Evolutionary conservation across 2,888 invertebrate species (phyloP).

Genomic region (Matsumyia berberina): DNA sequence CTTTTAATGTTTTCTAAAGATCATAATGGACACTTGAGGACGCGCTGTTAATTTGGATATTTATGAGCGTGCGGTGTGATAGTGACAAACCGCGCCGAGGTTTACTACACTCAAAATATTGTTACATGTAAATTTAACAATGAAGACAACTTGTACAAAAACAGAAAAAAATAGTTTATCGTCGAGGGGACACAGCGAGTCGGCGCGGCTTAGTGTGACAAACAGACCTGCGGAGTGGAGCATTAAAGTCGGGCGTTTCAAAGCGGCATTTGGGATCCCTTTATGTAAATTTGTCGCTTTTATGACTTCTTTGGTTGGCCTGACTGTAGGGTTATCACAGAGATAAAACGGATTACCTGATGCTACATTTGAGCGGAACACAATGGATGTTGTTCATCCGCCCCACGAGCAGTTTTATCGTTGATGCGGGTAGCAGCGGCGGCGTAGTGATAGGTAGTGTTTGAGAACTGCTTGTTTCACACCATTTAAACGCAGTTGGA

Average conservation of each 20-base stretch:
- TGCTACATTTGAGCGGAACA: slow-evolving; percentile 11
- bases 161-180: slow-evolving; percentile 16
- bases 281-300: slow-evolving; percentile 60
- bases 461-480: not conserved
- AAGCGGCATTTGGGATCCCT: slow-evolving; percentile 45
- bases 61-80: slow-evolving; percentile 55
- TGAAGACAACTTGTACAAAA: slow-evolving; percentile 25
- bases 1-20: slow-evolving; percentile 51
- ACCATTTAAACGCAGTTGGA: not conserved
- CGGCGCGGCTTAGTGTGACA: slow-evolving; percentile 46
- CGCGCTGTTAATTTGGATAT: slow-evolving; percentile 65
- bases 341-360: slow-evolving; percentile 42
- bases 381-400: not conserved
- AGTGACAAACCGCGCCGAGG: slow-evolving; percentile 5
- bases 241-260: slow-evolving; percentile 49
- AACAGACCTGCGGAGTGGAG: slow-evolving; percentile 48
- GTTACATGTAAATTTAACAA: slow-evolving; percentile 19
- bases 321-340: slow-evolving; percentile 37
- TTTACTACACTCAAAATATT: slow-evolving; percentile 35
- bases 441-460: not conserved
- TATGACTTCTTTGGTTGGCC: slow-evolving; percentile 39
- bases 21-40: slow-evolving; percentile 57
- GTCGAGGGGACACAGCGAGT: not conserved
- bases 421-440: slow-evolving; percentile 4
- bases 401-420: not conserved